Conservation (phyloP, 2,888 invertebrate species). For the Leistus spinibarbis region DNA sequence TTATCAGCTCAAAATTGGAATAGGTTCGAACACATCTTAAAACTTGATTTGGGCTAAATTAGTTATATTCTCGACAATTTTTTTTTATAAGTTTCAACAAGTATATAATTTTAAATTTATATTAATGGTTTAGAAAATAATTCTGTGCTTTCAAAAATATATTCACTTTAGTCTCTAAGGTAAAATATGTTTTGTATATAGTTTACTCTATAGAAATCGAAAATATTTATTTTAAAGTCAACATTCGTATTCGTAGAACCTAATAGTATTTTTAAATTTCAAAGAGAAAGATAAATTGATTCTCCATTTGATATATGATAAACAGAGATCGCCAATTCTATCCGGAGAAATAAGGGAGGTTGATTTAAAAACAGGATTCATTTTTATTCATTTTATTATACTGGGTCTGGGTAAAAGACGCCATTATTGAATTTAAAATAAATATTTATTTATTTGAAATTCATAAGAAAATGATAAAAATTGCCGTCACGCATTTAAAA, state of each 20-base stretch:
- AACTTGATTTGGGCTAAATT: neutral
- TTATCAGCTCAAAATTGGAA: neutral
- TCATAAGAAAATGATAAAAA: neutral
- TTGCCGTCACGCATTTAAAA: neutral
- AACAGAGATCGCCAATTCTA: no score
- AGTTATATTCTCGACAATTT: no score
- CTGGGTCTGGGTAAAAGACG: no score
- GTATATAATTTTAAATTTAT: neutral
- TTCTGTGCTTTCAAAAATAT: constrained; percentile 26
- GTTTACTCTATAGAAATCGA: neutral
- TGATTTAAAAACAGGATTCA: no score
- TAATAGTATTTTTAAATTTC: no score
- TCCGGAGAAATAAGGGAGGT: no score
- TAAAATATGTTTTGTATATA: neutral
- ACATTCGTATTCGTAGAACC: no score
- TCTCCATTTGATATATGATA: no score
- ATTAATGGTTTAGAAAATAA: neutral
- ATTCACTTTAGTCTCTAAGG: constrained; percentile 25
- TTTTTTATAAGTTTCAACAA: no score
- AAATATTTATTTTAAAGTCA: neutral
- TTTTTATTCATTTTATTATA: no score
- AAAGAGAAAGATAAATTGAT: no score
- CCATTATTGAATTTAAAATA: no score
- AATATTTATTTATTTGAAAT: neutral
- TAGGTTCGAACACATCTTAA: neutral